Conservation (phyloP, 2,888 invertebrate genomes). For the Monochamus alternatus region DNA sequence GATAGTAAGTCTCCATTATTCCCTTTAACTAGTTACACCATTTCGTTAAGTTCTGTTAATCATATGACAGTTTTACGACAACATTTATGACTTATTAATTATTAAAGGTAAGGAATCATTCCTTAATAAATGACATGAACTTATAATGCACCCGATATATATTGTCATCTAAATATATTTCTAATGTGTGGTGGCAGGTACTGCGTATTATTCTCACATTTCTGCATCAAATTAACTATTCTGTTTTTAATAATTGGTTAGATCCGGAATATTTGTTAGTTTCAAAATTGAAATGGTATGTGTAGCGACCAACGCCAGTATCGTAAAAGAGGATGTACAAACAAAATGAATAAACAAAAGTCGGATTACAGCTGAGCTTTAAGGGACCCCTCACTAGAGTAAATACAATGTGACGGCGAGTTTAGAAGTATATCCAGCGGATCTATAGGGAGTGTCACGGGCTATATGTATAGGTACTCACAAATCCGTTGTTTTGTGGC, state of each 20-base stretch:
- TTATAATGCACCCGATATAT: too few species aligned
- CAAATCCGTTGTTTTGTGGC: slow-evolving; percentile 22
- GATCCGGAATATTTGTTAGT: background rate
- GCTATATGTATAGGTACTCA: slow-evolving; percentile 23
- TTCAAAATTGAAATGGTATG: slow-evolving; percentile 24
- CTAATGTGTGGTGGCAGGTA: too few species aligned
- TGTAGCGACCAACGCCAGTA: slow-evolving; percentile 46
- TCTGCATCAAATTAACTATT: too few species aligned
- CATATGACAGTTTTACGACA: too few species aligned
- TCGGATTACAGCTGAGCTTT: slow-evolving; percentile 66
- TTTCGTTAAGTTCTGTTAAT: too few species aligned
- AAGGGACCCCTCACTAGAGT: slow-evolving; percentile 62
- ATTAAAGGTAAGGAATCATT: too few species aligned
- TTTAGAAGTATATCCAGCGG: slow-evolving; percentile 51
- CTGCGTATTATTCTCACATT: too few species aligned
- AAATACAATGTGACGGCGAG: slow-evolving; percentile 61
- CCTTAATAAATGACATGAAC: too few species aligned
- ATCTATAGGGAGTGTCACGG: slow-evolving; percentile 40
- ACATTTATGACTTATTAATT: too few species aligned
- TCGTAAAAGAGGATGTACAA: slow-evolving; percentile 61
- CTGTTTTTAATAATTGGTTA: background rate
- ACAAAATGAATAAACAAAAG: slow-evolving; percentile 68
- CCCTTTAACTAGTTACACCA: too few species aligned
- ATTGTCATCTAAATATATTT: too few species aligned
- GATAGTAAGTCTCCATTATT: too few species aligned